Percentiles rank a stretch among this genome's conserved stretches.
These are phyloP conservation scores for Pseudomyrmex dendroicus DNA, from an alignment of 1,140 invertebrate genomes.

Conservation along the genomic window DNA sequence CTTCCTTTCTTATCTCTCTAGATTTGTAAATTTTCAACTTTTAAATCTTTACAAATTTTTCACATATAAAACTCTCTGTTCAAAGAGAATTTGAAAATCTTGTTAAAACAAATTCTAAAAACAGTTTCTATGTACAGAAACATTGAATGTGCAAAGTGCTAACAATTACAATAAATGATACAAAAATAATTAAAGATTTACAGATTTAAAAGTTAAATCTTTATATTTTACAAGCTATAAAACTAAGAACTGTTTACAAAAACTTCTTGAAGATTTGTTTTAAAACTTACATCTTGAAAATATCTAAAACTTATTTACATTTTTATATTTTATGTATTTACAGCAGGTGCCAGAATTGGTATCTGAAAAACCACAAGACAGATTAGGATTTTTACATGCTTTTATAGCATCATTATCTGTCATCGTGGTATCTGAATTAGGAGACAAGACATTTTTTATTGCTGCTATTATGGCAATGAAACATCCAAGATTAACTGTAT, in stretches of 20 bases:
- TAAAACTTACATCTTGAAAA: background rate
- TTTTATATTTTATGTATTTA: conserved; percentile 29
- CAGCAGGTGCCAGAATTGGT: conserved; percentile 1
- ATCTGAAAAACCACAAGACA: conserved; percentile 62
- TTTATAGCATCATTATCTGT: conserved; percentile 97
- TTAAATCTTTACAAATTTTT: background rate
- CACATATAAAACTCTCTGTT: background rate
- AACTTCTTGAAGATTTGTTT: background rate
- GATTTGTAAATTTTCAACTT: background rate
- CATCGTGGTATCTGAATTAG: conserved; percentile 98
- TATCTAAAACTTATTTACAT: background rate
- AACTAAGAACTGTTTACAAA: background rate
- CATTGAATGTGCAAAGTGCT: too few species aligned
- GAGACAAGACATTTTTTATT: conserved; percentile 99
- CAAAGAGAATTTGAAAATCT: background rate
- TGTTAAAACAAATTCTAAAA: background rate
- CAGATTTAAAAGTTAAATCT: background rate
- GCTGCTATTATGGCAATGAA: conserved; percentile 99
- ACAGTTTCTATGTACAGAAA: too few species aligned
- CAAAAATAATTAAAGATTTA: too few species aligned
- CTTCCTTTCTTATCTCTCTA: too few species aligned
- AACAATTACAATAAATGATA: too few species aligned
- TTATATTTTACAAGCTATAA: background rate
- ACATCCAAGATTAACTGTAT: conserved; percentile 96
- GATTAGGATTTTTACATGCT: conserved; percentile 95